A percentile compares a stretch with the other conserved stretches of the same genome.
Conservation (phyloP, 1,140 invertebrate species). For the Pissodes strobi region DNA sequence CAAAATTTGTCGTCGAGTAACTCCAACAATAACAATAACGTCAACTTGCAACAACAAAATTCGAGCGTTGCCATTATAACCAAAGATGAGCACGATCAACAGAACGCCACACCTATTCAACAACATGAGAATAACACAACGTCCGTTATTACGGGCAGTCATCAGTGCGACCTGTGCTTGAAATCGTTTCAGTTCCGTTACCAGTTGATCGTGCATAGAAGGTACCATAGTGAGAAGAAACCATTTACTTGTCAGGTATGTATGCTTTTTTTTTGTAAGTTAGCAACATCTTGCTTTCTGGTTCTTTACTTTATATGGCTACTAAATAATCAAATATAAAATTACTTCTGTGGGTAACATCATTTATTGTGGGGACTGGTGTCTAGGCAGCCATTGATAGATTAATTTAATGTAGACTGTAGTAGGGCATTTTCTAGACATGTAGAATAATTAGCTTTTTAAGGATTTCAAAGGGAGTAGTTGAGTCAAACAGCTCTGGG, state of each 20-base stretch:
- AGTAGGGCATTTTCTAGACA: no score
- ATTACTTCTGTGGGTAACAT: no score
- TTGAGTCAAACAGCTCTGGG: no score
- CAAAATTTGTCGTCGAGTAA: conserved; percentile 13
- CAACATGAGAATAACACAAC: conserved; percentile 55
- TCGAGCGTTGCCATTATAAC: conserved; percentile 49
- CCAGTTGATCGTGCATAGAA: conserved; percentile 80
- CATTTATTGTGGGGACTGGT: no score
- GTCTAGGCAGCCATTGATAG: no score
- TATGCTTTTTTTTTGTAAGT: no score
- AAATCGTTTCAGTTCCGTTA: conserved; percentile 86
- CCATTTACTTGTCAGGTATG: conserved; percentile 78
- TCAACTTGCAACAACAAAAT: conserved; percentile 26
- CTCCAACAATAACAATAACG: conserved; percentile 16
- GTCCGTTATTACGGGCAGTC: conserved; percentile 66
- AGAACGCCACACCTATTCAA: conserved; percentile 53
- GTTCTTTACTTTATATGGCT: no score
- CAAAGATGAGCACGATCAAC: conserved; percentile 59
- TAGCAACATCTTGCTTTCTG: no score
- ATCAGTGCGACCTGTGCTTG: conserved; percentile 81
- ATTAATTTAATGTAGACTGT: no score
- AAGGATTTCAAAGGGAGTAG: no score
- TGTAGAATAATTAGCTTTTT: no score
- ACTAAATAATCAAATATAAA: no score
- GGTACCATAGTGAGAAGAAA: conserved; percentile 83